Evolutionary conservation across 2,888 invertebrate genomes (phyloP).

Genomic region (Troilus luridus): DNA sequence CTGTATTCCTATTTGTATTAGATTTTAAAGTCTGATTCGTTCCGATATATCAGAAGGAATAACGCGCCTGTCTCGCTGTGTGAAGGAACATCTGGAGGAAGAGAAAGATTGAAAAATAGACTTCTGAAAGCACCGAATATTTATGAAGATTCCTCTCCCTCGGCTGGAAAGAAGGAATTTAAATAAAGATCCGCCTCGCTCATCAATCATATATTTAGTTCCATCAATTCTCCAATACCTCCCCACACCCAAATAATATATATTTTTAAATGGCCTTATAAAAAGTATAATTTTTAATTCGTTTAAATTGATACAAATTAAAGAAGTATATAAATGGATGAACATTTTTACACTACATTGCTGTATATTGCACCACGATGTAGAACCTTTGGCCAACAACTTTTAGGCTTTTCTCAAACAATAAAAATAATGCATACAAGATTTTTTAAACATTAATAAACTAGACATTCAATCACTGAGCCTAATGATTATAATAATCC

Average conservation of each 20-base stretch:
- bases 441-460: too few species aligned
- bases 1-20: conserved; percentile 38
- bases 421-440: too few species aligned
- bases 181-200: conserved; percentile 16
- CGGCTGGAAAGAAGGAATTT: conserved; percentile 25
- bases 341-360: too few species aligned
- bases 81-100: conserved; percentile 38
- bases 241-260: background rate
- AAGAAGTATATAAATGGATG: too few species aligned
- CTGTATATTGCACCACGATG: too few species aligned
- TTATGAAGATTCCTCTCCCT: conserved; percentile 22
- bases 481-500: too few species aligned
- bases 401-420: too few species aligned
- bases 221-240: background rate
- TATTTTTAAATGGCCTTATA: too few species aligned
- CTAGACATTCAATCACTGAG: too few species aligned
- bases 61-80: background rate
- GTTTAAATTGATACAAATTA: too few species aligned
- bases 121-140: conserved; percentile 15
- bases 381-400: too few species aligned
- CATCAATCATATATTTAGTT: conserved; percentile 41
- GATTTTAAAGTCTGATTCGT: conserved; percentile 45
- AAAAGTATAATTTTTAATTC: too few species aligned
- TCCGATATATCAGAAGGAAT: conserved; percentile 9
- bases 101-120: conserved; percentile 34